A percentile compares a stretch with the other conserved stretches of the same genome.
phyloP scores from a whole-genome alignment of 2,888 invertebrate species.

The Rhagium mordax region DNA sequence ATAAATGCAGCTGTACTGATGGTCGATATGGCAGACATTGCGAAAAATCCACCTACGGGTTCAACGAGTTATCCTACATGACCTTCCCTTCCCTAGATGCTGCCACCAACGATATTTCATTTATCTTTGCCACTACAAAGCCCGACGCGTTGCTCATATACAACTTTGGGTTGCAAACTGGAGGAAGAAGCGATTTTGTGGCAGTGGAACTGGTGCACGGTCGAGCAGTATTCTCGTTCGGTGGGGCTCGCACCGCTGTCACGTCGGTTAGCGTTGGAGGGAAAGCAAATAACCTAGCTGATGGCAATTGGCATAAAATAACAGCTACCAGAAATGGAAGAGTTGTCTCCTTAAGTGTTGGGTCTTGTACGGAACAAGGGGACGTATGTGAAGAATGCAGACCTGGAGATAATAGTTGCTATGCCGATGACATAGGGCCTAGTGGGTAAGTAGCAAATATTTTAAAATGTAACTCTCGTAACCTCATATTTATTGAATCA shows the following conservation, averaged over 20 bases:
- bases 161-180: conserved; percentile 90
- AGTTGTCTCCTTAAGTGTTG: conserved; percentile 88
- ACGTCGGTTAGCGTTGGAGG: conserved; percentile 83
- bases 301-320: conserved; percentile 93
- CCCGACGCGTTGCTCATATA: conserved; percentile 90
- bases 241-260: conserved; percentile 90
- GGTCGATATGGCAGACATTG: conserved; percentile 93
- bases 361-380: conserved; percentile 88
- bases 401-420: conserved; percentile 87
- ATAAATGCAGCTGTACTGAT: conserved; percentile 87
- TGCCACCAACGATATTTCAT: conserved; percentile 91
- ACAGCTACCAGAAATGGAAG: conserved; percentile 92
- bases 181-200: conserved; percentile 93
- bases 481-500: too few relatives aligned
- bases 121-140: conserved; percentile 93
- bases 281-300: conserved; percentile 79
- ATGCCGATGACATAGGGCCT: conserved; percentile 88
- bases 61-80: conserved; percentile 91
- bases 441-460: conserved; percentile 83
- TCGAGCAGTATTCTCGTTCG: conserved; percentile 90
- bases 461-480: too few relatives aligned
- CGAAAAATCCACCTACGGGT: conserved; percentile 92
- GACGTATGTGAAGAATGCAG: conserved; percentile 90
- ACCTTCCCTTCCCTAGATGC: conserved; percentile 89
- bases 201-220: conserved; percentile 91